Base-by-base conservation (phyloP, 2,113 vertebrate species). In the Engraulis encrasicolus region DNA sequence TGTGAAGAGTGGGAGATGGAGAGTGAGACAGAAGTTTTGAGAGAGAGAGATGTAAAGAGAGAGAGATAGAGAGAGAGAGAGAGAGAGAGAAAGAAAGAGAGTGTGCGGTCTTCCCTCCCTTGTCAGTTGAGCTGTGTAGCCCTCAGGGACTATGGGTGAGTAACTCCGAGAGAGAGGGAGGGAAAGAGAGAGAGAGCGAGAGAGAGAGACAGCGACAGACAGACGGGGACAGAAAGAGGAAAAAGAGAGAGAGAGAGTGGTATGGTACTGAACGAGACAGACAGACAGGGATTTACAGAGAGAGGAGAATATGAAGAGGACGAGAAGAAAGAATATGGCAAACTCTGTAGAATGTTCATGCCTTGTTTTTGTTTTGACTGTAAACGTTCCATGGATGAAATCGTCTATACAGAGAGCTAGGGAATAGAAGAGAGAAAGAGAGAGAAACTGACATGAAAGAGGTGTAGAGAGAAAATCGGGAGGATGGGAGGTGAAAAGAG, bases 281-380 rank as follows among this genome's bases (percentile, higher is more conserved):
- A 71, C 2, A 78, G 71, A 54, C 15, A 71, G 27, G 79, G 48
- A 49, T 15, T 38, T 9, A 34, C 36, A 11, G 66, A 27, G 11
- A 80, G 6, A 82, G 40, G 74, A 88, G 78, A 18, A 50, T 84
- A 81, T 86, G 84, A 27, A n/a, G 15, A 80, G 79, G 27, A 49
- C 5, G 6, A 80, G 78, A 50, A 9, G 31, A n/a, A n/a, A n/a
- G n/a, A n/a, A n/a, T n/a, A n/a, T n/a, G n/a, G n/a, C n/a, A n/a
- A n/a, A n/a, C n/a, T n/a, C n/a, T n/a, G n/a, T n/a, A n/a, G n/a
- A n/a, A n/a, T n/a, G n/a, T n/a, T n/a, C n/a, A n/a, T n/a, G n/a
- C n/a, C n/a, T n/a, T n/a, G n/a, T n/a, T n/a, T n/a, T n/a, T n/a
- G n/a, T n/a, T n/a, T n/a, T n/a, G n/a, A n/a, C n/a, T n/a, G n/a